These are phyloP conservation scores for Trimorus sp. DNA, from an alignment of 2,888 invertebrate genomes.

Conservation along the genomic window DNA sequence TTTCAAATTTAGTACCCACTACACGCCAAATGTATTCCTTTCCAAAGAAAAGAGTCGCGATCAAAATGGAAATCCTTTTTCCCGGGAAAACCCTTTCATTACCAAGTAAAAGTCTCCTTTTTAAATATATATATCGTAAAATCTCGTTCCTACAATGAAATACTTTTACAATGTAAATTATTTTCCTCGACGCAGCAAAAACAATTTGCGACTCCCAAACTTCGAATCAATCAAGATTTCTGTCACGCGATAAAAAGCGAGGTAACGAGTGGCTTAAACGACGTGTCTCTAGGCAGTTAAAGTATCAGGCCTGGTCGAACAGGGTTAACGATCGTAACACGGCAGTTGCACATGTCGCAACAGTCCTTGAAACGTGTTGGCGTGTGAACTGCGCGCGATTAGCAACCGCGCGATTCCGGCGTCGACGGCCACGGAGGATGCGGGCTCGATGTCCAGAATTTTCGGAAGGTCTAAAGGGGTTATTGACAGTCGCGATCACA, in stretches of 20 bases:
- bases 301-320: conserved; percentile 16
- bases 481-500: conserved; percentile 64
- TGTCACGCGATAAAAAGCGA: neutral
- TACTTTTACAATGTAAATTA: too few relatives aligned
- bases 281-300: conserved; percentile 15
- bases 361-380: conserved; percentile 47
- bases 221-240: neutral
- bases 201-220: too few relatives aligned
- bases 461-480: conserved; percentile 71
- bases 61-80: too few relatives aligned
- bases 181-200: too few relatives aligned
- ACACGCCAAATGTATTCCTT: too few relatives aligned
- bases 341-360: conserved; percentile 37
- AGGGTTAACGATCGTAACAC: conserved; percentile 51
- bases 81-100: too few relatives aligned
- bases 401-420: conserved; percentile 29
- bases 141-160: too few relatives aligned
- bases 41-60: too few relatives aligned
- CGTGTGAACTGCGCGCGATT: conserved; percentile 36
- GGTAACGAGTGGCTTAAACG: neutral
- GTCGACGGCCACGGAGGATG: conserved; percentile 64
- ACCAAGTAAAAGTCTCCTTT: too few relatives aligned
- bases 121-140: too few relatives aligned
- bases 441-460: conserved; percentile 72
- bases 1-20: too few relatives aligned